Evolutionary conservation across 92 coral and sea anemone species (phyloP).

Genomic region (Montipora capitata): DNA sequence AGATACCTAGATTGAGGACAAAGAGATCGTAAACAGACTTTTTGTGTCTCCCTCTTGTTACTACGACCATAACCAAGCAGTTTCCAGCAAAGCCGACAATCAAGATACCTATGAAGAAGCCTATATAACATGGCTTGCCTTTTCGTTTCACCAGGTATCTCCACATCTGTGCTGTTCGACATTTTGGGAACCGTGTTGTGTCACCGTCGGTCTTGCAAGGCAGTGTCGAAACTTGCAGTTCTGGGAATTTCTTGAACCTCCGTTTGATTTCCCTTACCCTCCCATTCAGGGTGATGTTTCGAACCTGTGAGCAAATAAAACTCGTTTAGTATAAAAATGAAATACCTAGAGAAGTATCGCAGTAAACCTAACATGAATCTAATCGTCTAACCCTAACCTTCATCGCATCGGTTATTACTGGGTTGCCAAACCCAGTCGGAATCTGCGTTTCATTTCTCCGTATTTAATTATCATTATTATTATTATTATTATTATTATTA

Average conservation of each 20-base stretch:
- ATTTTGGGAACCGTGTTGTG: not conserved
- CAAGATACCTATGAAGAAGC: constrained; percentile 42
- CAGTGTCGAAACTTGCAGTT: too few relatives aligned
- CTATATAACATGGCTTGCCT: constrained; percentile 31
- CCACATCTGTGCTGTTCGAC: constrained; percentile 25
- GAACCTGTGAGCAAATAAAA: too few relatives aligned
- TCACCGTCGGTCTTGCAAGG: not conserved
- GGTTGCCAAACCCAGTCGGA: too few relatives aligned
- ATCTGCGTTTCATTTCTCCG: too few relatives aligned
- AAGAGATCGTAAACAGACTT: constrained; percentile 60
- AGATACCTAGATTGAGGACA: constrained; percentile 49
- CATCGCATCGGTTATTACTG: too few relatives aligned
- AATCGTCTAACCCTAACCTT: too few relatives aligned
- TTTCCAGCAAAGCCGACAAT: constrained; percentile 70
- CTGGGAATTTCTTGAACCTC: too few relatives aligned
- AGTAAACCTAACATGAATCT: too few relatives aligned
- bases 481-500: too few relatives aligned
- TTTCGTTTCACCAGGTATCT: not conserved
- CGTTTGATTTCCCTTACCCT: not conserved
- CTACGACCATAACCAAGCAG: constrained; percentile 50
- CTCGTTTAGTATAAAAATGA: too few relatives aligned
- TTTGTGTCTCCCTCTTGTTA: constrained; percentile 30
- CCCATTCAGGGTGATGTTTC: not conserved
- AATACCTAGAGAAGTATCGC: too few relatives aligned
- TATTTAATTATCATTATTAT: too few relatives aligned